Conservation (phyloP, 2,797 vertebrate genomes). For the Gastrophryne carolinensis region DNA sequence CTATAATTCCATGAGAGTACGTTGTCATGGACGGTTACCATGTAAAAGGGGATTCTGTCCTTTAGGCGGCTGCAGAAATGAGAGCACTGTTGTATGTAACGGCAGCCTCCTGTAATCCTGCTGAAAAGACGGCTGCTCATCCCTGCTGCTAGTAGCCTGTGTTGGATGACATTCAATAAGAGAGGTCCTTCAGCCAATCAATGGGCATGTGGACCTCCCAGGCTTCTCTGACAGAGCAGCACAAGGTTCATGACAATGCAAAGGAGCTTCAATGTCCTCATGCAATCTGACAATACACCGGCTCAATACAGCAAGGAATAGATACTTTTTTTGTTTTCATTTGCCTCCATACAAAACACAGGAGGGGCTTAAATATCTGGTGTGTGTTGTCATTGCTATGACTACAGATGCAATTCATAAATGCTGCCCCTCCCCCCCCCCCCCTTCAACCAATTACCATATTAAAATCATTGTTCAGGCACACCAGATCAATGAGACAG, state of each 20-base stretch:
- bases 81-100: conserved; percentile 47
- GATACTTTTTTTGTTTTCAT: no score
- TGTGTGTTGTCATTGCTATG: no score
- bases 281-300: neutral
- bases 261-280: conserved; percentile 85
- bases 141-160: conserved; percentile 52
- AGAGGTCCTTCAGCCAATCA: conserved; percentile 54
- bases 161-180: conserved; percentile 57
- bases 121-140: conserved; percentile 65
- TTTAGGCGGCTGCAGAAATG: conserved; percentile 51
- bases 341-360: no score
- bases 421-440: no score
- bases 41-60: conserved; percentile 47
- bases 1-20: neutral
- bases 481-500: no score
- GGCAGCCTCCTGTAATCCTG: conserved; percentile 63
- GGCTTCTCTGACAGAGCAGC: conserved; percentile 81
- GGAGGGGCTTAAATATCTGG: no score
- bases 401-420: no score
- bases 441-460: no score
- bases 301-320: no score
- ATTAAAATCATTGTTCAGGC: no score
- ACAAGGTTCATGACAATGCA: conserved; percentile 85
- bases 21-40: conserved; percentile 57
- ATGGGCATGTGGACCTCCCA: conserved; percentile 64